Evolutionary conservation across 2,888 invertebrate species (phyloP), one percentile per base, ranked within the genome.

Genomic region (Tridacna crocea): DNA sequence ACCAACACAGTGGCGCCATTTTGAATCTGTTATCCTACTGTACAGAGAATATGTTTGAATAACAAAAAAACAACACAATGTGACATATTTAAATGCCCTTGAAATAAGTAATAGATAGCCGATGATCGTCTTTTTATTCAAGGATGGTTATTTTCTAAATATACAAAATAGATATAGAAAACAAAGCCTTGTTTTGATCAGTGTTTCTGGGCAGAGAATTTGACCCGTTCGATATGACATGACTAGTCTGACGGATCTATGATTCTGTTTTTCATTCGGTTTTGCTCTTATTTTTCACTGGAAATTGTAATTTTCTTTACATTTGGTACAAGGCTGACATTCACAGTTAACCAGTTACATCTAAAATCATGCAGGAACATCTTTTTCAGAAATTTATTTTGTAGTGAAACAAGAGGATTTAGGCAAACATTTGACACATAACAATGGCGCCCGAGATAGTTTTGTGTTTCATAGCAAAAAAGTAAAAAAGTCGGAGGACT

Each of bases 401-500:
- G 70, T 24, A 70, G 26, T 51, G 48, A 61, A 70, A 51, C n/a
- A 70, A 19, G 4, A n/a, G 48, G 70, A n/a, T 51, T 47, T n/a
- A 12, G 11, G 51, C 15, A 24, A 51, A 22, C 22, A 22, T 8
- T 12, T n/a, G 15, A 12, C n/a, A 36, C 19, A 13, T 48, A 24
- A 84, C 83, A 86, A 86, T 86, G 86, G 86, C 86, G 86, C 77
- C 79, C 65, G 19, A 15, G 27, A 19, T 15, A 55, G 58, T 75
- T 83, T 79, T 86, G 80, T 86, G 86, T 83, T 83, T 86, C 70
- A 78, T 83, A 75, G 75, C 46, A 51, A 72, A 76, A 86, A 86
- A 74, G 68, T 80, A 82, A 83, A 65, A 66, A 75, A 24, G 55
- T 76, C 27, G 65, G 60, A n/a, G 36, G n/a, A 10, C 22, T 58